These are phyloP conservation scores for Corythoichthys intestinalis DNA, from an alignment of 2,113 vertebrate genomes.

Conservation along the genomic window DNA sequence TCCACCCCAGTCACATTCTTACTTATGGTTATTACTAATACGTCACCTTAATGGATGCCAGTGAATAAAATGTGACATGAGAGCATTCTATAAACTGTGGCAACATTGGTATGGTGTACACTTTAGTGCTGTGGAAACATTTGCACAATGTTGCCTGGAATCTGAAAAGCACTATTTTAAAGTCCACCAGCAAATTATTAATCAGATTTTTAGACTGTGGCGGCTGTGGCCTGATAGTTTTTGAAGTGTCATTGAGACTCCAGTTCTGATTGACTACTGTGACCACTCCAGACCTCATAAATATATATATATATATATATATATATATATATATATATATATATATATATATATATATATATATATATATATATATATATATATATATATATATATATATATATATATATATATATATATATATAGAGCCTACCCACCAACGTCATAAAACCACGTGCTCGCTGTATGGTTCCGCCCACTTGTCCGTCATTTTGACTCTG, in stretches of 20 bases:
- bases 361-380: not conserved
- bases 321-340: not conserved
- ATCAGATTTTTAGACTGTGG: not conserved
- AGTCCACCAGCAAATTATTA: not conserved
- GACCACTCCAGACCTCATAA: not conserved
- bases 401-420: not conserved
- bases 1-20: not conserved
- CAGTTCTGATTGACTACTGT: not conserved
- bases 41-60: not conserved
- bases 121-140: not conserved
- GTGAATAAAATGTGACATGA: not conserved
- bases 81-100: not conserved
- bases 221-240: not conserved
- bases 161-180: not conserved
- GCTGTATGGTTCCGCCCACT: no score
- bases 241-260: conserved; percentile 14
- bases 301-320: not conserved
- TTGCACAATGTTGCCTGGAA: not conserved
- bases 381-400: not conserved
- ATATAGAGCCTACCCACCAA: no score
- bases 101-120: not conserved
- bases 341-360: not conserved
- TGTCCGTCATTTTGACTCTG: no score
- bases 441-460: no score
- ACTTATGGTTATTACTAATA: not conserved